Conservation (phyloP, 2,113 vertebrate species). For the Notiomystis cincta region DNA sequence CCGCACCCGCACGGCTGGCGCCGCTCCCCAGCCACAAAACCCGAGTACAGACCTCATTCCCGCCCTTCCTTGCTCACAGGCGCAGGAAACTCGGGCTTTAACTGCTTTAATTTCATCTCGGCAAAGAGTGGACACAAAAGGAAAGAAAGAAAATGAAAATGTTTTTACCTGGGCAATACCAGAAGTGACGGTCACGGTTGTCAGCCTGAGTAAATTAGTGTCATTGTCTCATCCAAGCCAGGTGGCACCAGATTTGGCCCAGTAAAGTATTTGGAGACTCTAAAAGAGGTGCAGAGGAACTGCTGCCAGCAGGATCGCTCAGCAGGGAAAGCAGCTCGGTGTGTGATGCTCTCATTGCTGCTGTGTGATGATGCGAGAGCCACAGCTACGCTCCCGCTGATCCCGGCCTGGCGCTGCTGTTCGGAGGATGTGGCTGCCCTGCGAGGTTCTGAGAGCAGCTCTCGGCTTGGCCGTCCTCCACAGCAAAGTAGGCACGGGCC, state of each 20-base stretch:
- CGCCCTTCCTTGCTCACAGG: too few species aligned
- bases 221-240: neutral
- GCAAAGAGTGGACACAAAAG: too few species aligned
- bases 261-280: neutral
- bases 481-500: neutral
- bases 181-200: neutral
- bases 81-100: neutral
- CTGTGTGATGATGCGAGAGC: neutral
- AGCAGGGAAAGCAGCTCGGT: neutral
- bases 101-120: neutral
- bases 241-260: neutral
- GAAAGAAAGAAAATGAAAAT: too few species aligned
- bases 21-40: neutral
- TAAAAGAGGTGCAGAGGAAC: neutral
- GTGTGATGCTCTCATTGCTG: neutral
- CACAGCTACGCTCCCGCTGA: neutral
- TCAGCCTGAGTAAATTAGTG: neutral
- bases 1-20: neutral
- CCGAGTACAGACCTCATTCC: neutral
- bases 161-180: neutral
- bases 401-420: neutral
- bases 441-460: neutral
- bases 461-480: neutral
- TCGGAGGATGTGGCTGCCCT: neutral
- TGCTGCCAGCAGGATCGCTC: neutral